Evolutionary conservation across 2,797 vertebrate genomes (phyloP).

Genomic region (Thamnophis elegans): DNA sequence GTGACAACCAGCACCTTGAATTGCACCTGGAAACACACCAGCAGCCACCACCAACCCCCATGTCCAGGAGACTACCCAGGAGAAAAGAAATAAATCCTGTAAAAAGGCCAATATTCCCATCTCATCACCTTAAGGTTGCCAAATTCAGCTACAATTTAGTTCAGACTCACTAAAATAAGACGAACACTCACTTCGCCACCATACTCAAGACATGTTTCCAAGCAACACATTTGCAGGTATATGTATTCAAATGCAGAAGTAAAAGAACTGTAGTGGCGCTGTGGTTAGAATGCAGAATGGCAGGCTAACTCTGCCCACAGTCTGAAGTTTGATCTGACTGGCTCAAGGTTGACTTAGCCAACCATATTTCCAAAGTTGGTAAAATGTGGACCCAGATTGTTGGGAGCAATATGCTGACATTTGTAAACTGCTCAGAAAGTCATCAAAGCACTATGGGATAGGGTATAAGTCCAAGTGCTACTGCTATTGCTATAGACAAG

Average conservation of each 20-base stretch:
- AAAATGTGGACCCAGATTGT: neutral
- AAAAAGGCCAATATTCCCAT: neutral
- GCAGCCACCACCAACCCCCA: neutral
- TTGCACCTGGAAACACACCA: neutral
- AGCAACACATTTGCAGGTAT: neutral
- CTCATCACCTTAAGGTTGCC: neutral
- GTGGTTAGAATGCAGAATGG: too few relatives aligned
- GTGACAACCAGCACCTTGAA: neutral
- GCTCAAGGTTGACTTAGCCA: neutral
- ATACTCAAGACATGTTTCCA: neutral
- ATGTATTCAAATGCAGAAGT: neutral
- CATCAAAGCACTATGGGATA: neutral
- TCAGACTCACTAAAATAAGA: neutral
- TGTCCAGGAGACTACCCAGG: neutral
- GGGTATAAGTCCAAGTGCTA: neutral
- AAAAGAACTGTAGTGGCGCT: too few relatives aligned
- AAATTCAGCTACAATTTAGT: neutral
- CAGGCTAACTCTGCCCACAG: too few relatives aligned
- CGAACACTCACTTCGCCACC: neutral
- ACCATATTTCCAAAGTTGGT: neutral
- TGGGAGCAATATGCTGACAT: neutral
- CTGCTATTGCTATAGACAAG: neutral
- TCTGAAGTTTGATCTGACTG: too few relatives aligned
- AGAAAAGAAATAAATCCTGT: neutral
- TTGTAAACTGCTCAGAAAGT: neutral